Evolutionary conservation across 2,888 invertebrate genomes (phyloP).

Genomic region (Escarpia spicata): DNA sequence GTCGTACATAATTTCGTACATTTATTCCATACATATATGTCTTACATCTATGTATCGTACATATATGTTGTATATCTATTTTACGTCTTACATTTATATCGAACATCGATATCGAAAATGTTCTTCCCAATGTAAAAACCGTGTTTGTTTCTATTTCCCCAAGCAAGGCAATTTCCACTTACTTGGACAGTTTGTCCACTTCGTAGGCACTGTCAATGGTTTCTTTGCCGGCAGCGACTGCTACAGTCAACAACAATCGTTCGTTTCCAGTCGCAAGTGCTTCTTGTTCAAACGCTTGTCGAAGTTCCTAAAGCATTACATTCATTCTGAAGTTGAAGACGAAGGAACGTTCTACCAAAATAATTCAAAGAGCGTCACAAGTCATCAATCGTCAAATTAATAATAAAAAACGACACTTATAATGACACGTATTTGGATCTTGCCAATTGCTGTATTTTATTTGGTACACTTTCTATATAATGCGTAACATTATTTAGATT

Average conservation of each 20-base stretch:
- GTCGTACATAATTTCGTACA: too few species aligned
- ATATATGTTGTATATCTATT: too few species aligned
- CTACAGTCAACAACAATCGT: constrained; percentile 55
- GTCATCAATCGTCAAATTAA: too few species aligned
- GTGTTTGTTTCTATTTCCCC: background rate
- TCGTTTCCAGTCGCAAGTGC: constrained; percentile 44
- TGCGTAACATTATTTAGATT: too few species aligned
- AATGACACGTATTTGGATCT: too few species aligned
- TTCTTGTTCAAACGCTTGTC: constrained; percentile 49
- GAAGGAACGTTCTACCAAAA: background rate
- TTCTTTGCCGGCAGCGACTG: constrained; percentile 56
- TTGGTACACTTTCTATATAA: too few species aligned
- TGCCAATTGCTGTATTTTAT: too few species aligned
- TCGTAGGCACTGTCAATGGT: constrained; percentile 58
- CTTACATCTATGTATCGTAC: too few species aligned
- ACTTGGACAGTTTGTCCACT: background rate
- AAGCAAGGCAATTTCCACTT: background rate
- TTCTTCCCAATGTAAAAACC: background rate
- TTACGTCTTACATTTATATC: too few species aligned
- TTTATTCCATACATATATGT: too few species aligned
- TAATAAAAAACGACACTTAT: too few species aligned
- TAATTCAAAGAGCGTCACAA: too few species aligned
- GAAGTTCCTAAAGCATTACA: constrained; percentile 20
- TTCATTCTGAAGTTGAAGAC: background rate
- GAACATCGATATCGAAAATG: background rate